Evolutionary conservation across 2,888 invertebrate genomes (phyloP).

Genomic region (Coelogynopora nodosa): DNA sequence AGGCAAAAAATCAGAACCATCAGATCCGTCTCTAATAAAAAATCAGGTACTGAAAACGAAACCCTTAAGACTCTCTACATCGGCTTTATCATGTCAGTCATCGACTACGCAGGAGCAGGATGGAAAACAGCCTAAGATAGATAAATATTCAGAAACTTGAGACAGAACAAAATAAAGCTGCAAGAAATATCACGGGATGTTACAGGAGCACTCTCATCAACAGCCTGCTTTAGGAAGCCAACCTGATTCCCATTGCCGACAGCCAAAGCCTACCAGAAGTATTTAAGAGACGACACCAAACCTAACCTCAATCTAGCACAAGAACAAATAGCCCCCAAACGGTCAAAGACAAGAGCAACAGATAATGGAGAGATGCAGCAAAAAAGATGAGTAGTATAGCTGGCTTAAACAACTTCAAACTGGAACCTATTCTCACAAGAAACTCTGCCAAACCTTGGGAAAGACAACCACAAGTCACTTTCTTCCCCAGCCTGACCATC

Average conservation of each 20-base stretch:
- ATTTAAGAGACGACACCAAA: not conserved
- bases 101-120: not conserved
- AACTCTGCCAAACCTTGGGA: not conserved
- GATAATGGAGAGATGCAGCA: not conserved
- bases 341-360: not conserved
- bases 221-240: not conserved
- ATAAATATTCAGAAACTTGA: conserved; percentile 4
- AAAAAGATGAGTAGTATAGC: not conserved
- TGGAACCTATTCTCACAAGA: not conserved
- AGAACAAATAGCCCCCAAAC: not conserved
- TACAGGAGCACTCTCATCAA: conserved; percentile 1
- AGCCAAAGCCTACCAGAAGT: conserved; percentile 15
- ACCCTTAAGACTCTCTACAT: not conserved
- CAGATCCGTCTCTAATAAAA: not conserved
- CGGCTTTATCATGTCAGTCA: not conserved
- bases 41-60: not conserved
- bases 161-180: conserved; percentile 17
- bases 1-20: not conserved
- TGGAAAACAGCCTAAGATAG: not conserved
- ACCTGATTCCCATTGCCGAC: not conserved
- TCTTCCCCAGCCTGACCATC: not conserved
- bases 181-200: conserved; percentile 5
- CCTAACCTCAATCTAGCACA: not conserved
- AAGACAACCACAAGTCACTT: not conserved
- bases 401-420: not conserved